Evolutionary conservation across 2,888 invertebrate species (phyloP), one percentile per base, ranked within the genome.

Genomic region (Drosophila peninsularis): DNA sequence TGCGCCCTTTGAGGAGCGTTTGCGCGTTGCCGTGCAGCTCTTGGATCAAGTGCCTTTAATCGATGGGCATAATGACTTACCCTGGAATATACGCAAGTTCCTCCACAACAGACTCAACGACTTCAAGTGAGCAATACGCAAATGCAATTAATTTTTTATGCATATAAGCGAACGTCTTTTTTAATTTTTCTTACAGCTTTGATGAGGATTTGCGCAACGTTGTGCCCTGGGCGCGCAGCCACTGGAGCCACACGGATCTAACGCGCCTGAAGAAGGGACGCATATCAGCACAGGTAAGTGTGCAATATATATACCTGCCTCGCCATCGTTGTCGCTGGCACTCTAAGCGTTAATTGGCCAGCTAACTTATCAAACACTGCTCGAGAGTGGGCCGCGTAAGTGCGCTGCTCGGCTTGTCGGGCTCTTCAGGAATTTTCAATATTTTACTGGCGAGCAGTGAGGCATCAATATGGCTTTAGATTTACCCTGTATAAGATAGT

Each of bases 11-110:
- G 95, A 96, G 90, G 96, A 96, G 92, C 94, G 96, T 52, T 93
- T 96, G 74, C 95, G 96, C 82, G 94, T 95, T 66, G 96, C 96
- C 13, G 95, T 95, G 67, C 94, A 95, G 77, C 94, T 96, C 32
- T 93, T 96, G 71, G 95, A 96, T 91, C 96, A 96, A 93, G 95
- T 96, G 82, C 96, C 96, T 79, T 95, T 96, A 82, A 94, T 96
- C 83, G 96, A 96, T 92, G 97, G 97, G 79, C 97, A 97, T 94
- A 97, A 97, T 93, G 97, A 97, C 92, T 93, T 97, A 77, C 97
- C 97, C 14, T 97, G 97, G 97, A 97, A 97, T 93, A 96, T 97
- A 92, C 94, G 97, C 80, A 97, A 97, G 93, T 97, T 97, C 93
- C 94, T 97, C 91, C 97, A 97, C 93, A 97, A 97, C 93, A 95